Percentiles rank a stretch among this genome's conserved stretches.
These are phyloP conservation scores for Epinephelus lanceolatus DNA, from an alignment of 2,113 vertebrate genomes.

Conservation along the genomic window DNA sequence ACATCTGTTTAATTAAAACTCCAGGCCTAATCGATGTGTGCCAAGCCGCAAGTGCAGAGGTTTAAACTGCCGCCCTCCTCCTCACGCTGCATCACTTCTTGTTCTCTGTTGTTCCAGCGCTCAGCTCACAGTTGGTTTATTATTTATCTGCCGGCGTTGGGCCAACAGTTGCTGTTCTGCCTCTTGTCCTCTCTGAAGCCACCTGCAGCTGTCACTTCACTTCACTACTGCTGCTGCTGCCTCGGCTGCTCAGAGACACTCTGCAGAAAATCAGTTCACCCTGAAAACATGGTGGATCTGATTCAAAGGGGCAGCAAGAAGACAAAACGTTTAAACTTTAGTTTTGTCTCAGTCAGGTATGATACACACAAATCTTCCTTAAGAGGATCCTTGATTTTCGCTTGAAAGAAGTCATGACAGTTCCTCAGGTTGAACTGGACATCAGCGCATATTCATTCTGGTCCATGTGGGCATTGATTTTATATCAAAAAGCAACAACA, in stretches of 20 bases:
- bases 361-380: background rate
- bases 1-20: slow-evolving; percentile 81
- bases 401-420: background rate
- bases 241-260: slow-evolving; percentile 7
- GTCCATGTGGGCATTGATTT: background rate
- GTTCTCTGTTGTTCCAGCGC: slow-evolving; percentile 54
- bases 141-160: slow-evolving; percentile 85
- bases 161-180: slow-evolving; percentile 77
- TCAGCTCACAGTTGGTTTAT: slow-evolving; percentile 83
- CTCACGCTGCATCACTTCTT: slow-evolving; percentile 27
- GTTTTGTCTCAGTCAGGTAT: background rate
- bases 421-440: background rate
- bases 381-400: too few species aligned
- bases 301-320: background rate
- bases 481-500: background rate
- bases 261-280: background rate
- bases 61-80: slow-evolving; percentile 47
- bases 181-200: slow-evolving; percentile 71
- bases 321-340: background rate
- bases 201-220: slow-evolving; percentile 85
- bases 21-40: slow-evolving; percentile 55
- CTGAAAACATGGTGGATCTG: background rate
- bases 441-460: background rate
- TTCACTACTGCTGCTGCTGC: slow-evolving; percentile 13
- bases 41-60: slow-evolving; percentile 65